A percentile compares a stretch with the other conserved stretches of the same genome.
Evolutionary conservation across 2,888 invertebrate genomes (phyloP).

Genomic region (Lutraria lutraria): DNA sequence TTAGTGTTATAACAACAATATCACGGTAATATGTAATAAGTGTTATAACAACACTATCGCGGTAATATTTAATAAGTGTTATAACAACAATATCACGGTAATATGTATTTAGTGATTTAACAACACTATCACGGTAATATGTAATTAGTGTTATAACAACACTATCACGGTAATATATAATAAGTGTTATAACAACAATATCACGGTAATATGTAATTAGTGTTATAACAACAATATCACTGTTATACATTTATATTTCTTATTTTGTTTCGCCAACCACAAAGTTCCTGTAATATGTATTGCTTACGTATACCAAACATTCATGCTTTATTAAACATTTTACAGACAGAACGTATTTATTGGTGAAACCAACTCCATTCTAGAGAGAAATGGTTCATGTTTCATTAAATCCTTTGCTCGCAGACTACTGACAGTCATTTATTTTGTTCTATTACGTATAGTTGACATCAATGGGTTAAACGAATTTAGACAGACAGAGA

Average conservation of each 20-base stretch:
- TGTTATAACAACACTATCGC: too few relatives aligned
- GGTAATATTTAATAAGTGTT: too few relatives aligned
- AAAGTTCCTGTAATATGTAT: background rate
- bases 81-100: too few relatives aligned
- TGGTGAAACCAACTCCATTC: background rate
- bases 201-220: too few relatives aligned
- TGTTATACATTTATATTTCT: background rate
- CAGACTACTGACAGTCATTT: background rate
- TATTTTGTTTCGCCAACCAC: background rate
- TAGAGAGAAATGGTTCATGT: background rate
- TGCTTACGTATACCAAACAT: background rate
- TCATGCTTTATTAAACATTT: background rate
- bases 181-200: too few relatives aligned
- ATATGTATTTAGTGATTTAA: too few relatives aligned
- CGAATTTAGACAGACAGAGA: conserved; percentile 4
- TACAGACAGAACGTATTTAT: background rate
- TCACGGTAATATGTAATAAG: too few relatives aligned
- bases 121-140: too few relatives aligned
- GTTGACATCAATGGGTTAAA: conserved; percentile 7
- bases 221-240: too few relatives aligned
- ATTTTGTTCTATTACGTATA: background rate
- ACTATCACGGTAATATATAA: too few relatives aligned
- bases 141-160: too few relatives aligned
- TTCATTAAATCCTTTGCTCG: background rate
- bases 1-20: too few relatives aligned